These are phyloP conservation scores for Smithornis capensis DNA, from an alignment of 2,113 vertebrate species.

Conservation along the genomic window DNA sequence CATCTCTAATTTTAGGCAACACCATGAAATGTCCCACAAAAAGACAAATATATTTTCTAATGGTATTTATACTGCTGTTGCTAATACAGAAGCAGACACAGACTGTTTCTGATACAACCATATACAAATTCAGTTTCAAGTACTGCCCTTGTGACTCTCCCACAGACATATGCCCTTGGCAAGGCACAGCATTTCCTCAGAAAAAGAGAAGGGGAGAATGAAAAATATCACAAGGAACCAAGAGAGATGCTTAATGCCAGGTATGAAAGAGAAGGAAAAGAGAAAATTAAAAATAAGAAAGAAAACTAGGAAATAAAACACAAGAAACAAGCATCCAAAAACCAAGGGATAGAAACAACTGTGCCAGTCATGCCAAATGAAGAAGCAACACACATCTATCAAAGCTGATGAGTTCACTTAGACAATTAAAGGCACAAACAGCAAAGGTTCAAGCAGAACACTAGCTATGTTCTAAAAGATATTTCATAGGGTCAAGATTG, in stretches of 20 bases:
- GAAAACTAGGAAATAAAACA: not conserved
- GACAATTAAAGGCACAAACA: not conserved
- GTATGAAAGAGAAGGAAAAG: not conserved
- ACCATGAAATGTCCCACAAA: not conserved
- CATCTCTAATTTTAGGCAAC: too few relatives aligned
- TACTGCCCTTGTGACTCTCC: not conserved
- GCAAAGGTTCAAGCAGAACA: not conserved
- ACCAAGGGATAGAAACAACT: not conserved
- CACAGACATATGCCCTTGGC: not conserved
- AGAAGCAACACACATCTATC: not conserved
- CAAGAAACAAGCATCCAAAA: not conserved
- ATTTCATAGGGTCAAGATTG: not conserved
- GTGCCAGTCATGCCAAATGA: not conserved
- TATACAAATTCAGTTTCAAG: constrained; percentile 22
- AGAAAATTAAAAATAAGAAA: not conserved
- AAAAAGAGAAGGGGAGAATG: not conserved
- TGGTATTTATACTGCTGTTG: not conserved
- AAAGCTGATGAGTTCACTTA: not conserved
- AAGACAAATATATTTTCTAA: not conserved
- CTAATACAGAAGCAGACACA: not conserved
- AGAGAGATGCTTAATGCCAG: not conserved
- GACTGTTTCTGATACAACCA: not conserved
- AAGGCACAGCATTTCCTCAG: not conserved
- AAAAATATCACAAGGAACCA: not conserved
- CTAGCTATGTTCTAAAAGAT: not conserved